Evolutionary conservation across 2,113 vertebrate genomes (phyloP).

Genomic region (Xenopus tropicalis): DNA sequence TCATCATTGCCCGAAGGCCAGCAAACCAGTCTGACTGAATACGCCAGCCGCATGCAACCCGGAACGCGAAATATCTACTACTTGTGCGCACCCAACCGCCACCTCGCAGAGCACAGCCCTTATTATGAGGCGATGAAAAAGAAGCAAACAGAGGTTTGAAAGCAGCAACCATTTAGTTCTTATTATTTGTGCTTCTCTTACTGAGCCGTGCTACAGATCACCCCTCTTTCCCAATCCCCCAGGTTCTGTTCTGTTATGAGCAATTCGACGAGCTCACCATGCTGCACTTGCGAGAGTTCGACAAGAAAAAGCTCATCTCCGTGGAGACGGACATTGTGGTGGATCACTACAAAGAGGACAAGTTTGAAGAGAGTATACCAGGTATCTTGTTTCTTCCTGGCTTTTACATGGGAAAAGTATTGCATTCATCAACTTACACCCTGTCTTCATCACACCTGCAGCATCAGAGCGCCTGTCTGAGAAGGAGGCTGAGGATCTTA

Average conservation of each 20-base stretch:
- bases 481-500: conserved; percentile 80
- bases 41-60: conserved; percentile 81
- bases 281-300: conserved; percentile 89
- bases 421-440: not conserved
- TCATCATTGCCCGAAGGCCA: conserved; percentile 80
- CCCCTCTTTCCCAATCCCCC: conserved; percentile 12
- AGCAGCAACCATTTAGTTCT: not conserved
- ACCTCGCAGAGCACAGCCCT: conserved; percentile 87
- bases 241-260: conserved; percentile 98
- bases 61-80: conserved; percentile 94
- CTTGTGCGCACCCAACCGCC: conserved; percentile 86
- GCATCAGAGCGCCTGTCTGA: conserved; percentile 75
- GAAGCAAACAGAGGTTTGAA: conserved; percentile 88
- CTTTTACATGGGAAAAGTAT: not conserved
- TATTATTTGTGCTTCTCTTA: not conserved
- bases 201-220: not conserved
- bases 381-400: conserved; percentile 57
- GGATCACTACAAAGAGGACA: conserved; percentile 96
- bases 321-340: conserved; percentile 96
- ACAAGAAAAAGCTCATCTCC: conserved; percentile 92
- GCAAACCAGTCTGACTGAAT: conserved; percentile 83
- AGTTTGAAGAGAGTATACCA: conserved; percentile 74
- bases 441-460: conserved; percentile 47
- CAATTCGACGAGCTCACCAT: conserved; percentile 96
- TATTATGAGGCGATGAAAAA: conserved; percentile 96